Evolutionary conservation across 2,888 invertebrate species (phyloP).

Genomic region (Agriopis marginaria): DNA sequence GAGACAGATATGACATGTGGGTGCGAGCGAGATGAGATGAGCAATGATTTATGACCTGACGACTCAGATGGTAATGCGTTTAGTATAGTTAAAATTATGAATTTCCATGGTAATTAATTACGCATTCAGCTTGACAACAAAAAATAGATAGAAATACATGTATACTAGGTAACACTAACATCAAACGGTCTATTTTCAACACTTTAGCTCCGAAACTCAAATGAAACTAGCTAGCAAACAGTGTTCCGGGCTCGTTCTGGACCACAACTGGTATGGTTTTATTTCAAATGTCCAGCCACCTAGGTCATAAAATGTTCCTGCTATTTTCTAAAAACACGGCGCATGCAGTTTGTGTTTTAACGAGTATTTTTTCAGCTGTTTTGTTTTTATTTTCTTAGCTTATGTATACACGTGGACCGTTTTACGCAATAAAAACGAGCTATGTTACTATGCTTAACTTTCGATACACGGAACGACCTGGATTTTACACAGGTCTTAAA

Average conservation of each 20-base stretch:
- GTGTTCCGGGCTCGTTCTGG: background rate
- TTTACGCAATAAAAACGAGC: background rate
- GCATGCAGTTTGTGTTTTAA: background rate
- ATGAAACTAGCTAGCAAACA: conserved; percentile 7
- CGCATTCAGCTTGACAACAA: background rate
- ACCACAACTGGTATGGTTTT: conserved; percentile 2
- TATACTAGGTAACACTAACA: background rate
- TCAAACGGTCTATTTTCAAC: conserved; percentile 6
- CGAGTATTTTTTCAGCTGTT: background rate
- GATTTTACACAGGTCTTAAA: too few relatives aligned
- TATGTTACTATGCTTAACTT: too few relatives aligned
- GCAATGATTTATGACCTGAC: too few relatives aligned
- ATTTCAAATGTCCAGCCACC: conserved; percentile 2
- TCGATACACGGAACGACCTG: background rate
- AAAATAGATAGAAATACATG: background rate
- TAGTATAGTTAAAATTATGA: background rate
- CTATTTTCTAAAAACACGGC: conserved; percentile 1
- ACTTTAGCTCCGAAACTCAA: conserved; percentile 4
- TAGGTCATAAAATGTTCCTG: conserved; percentile 9
- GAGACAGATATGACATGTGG: too few relatives aligned
- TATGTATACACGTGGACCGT: background rate
- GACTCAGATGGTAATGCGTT: too few relatives aligned
- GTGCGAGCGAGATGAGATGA: too few relatives aligned
- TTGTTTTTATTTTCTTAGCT: background rate
- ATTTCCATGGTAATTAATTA: background rate